Evolutionary conservation across 1,140 invertebrate genomes (phyloP).

Genomic region (Drosophila serrata): DNA sequence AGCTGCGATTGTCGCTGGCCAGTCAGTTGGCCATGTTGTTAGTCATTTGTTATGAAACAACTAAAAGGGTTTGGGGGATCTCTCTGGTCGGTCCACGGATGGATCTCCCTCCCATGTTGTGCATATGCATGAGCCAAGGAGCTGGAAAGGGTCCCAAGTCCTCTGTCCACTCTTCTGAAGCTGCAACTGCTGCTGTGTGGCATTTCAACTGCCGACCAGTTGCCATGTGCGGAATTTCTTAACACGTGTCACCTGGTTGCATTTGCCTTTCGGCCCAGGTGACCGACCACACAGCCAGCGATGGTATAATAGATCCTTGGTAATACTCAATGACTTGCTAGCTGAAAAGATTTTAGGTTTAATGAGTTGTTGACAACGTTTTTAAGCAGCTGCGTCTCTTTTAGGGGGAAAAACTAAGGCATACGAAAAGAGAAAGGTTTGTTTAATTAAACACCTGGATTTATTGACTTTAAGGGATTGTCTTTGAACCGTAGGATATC

Average conservation of each 20-base stretch:
- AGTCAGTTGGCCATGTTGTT: constrained; percentile 72
- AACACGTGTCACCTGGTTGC: constrained; percentile 73
- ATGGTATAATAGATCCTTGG: constrained; percentile 28
- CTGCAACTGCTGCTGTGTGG: constrained; percentile 62
- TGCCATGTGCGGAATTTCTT: constrained; percentile 75
- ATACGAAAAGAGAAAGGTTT: constrained; percentile 7
- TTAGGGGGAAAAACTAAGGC: not conserved
- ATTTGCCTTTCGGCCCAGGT: constrained; percentile 41
- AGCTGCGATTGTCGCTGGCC: constrained; percentile 68
- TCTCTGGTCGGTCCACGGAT: constrained; percentile 23
- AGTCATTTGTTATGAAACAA: constrained; percentile 81
- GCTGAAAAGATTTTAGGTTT: constrained; percentile 14
- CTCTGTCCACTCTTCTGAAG: not conserved
- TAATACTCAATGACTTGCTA: not conserved
- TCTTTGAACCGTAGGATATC: not conserved
- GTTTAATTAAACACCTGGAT: not conserved
- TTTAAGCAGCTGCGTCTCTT: not conserved
- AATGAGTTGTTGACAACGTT: constrained; percentile 15
- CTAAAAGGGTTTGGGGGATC: constrained; percentile 55
- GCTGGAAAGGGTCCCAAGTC: not conserved
- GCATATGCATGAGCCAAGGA: constrained; percentile 67
- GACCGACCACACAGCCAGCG: constrained; percentile 17
- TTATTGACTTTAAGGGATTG: not conserved
- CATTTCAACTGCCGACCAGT: constrained; percentile 64
- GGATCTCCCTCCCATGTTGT: constrained; percentile 51